Conservation (phyloP, 2,797 vertebrate genomes). For the Sebastes umbrosus region DNA sequence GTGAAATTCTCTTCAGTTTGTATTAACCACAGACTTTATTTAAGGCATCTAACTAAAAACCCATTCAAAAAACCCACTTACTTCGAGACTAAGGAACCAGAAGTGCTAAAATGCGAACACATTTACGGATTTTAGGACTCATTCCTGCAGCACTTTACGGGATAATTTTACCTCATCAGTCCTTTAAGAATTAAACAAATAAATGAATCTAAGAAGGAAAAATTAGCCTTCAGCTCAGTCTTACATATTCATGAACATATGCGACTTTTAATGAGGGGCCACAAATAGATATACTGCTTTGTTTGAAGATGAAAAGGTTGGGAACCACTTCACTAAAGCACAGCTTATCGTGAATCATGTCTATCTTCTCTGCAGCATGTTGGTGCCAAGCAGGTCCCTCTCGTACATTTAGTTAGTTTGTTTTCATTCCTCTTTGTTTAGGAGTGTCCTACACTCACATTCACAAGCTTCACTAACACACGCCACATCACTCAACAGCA, state of each 20-base stretch:
- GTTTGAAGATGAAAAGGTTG: neutral
- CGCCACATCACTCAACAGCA: slow-evolving; percentile 15
- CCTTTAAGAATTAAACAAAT: neutral
- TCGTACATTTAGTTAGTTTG: neutral
- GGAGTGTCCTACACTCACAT: neutral
- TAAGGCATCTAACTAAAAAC: too few species aligned
- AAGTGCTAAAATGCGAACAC: too few species aligned
- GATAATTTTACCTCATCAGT: neutral
- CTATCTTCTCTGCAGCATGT: neutral
- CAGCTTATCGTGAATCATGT: neutral
- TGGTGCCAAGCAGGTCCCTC: neutral
- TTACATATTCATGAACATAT: neutral
- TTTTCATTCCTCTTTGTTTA: slow-evolving; percentile 15
- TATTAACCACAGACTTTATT: too few species aligned
- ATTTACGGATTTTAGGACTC: too few species aligned
- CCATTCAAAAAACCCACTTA: too few species aligned
- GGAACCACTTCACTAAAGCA: neutral
- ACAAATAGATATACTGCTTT: neutral
- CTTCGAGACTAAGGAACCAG: too few species aligned
- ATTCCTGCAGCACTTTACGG: neutral
- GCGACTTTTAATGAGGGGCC: neutral
- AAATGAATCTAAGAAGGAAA: neutral
- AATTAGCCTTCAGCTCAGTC: neutral
- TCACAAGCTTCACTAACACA: slow-evolving; percentile 16
- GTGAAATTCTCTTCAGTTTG: too few species aligned